Conservation (phyloP, 1,140 invertebrate genomes). For the Stegodyphus dumicola region DNA sequence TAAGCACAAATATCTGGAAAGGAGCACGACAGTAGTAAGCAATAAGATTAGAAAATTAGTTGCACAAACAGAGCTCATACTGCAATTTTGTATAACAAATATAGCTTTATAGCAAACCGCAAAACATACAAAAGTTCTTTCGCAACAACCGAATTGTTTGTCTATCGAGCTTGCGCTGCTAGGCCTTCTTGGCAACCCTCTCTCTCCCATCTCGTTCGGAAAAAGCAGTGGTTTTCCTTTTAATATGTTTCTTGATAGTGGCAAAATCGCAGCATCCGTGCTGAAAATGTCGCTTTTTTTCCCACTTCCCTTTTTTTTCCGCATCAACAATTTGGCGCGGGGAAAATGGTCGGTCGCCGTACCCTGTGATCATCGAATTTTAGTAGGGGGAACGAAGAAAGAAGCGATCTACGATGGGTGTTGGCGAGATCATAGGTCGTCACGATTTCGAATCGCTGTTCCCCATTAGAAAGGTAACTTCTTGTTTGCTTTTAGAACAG, state of each 20-base stretch:
- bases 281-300: slow-evolving; percentile 32
- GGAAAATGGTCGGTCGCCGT: slow-evolving; percentile 17
- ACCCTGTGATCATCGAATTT: slow-evolving; percentile 39
- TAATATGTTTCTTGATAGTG: slow-evolving; percentile 10
- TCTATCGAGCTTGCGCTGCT: no score
- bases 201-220: slow-evolving; percentile 14
- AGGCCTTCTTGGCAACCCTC: no score
- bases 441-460: slow-evolving; percentile 13
- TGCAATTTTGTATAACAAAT: no score
- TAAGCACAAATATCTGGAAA: no score
- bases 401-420: slow-evolving; percentile 22
- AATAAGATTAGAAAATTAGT: no score
- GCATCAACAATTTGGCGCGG: slow-evolving; percentile 6
- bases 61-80: no score
- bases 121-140: no score
- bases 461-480: not conserved
- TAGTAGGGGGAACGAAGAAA: not conserved
- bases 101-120: no score
- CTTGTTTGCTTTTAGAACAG: no score
- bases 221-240: not conserved
- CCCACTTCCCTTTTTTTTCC: not conserved
- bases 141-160: no score
- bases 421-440: slow-evolving; percentile 31
- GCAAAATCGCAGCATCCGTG: slow-evolving; percentile 33
- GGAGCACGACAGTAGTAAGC: no score